Base-by-base conservation (phyloP, 2,797 vertebrate species). In the Peromyscus nudipes region DNA sequence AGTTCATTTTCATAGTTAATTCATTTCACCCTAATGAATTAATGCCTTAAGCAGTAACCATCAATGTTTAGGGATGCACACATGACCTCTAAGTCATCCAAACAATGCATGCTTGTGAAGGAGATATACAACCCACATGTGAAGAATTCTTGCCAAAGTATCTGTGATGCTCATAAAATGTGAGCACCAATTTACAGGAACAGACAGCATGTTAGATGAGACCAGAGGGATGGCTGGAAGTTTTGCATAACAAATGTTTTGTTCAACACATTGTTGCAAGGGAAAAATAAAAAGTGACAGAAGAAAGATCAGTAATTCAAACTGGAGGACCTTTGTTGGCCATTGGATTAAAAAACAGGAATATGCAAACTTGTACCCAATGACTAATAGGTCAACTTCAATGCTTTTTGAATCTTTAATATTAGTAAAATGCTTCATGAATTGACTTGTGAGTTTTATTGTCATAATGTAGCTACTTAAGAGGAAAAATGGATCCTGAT, bases 221-320 rank as follows among this genome's bases (percentile, higher is more conserved):
- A 95, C 21, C 6, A 81, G 21, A 11, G 23, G 69, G 43, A 65
- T 64, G 49, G 64, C 34, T 77, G 6, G 65, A 12, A 31, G 62
- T 11, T 89, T 37, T n/a, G 27, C 4, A 46, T 25, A 34, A 85
- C 21, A 87, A 86, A 43, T 80, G 0, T 5, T 92, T 96, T 89
- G 25, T 55, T 89, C 14, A 91, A 43, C 14, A 80, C 55, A 84
- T 12, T 84, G 29, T 82, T 90, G 1, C 14, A 77, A 83, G 10
- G 7, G 16, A 67, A 81, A 94, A 93, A 21, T 31, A 83, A 92
- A 67, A 64, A 40, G 8, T 82, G 40, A 46, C 55, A 34, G 17
- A 88, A 43, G 46, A 94, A 55, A 82, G 31, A 88, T 57, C 40
- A 82, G 4, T 75, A 95, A 89, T 76, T 94, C 52, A 80, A 87